Evolutionary conservation across 2,797 vertebrate species (phyloP).

Genomic region (Antrozous pallidus): DNA sequence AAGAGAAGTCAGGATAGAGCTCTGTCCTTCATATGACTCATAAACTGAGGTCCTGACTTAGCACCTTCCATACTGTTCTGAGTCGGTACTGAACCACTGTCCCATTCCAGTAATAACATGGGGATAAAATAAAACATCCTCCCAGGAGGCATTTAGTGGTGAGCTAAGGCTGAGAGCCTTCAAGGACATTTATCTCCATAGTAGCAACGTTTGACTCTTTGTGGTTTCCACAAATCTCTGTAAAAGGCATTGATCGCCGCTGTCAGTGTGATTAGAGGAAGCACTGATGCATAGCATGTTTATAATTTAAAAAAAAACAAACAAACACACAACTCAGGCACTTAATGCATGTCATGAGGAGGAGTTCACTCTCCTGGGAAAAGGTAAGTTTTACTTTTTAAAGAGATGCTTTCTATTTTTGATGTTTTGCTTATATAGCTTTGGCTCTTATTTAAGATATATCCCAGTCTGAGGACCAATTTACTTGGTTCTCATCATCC

Average conservation of each 20-base stretch:
- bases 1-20: constrained; percentile 20
- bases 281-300: constrained; percentile 81
- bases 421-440: constrained; percentile 28
- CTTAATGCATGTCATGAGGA: constrained; percentile 70
- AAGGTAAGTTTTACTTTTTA: constrained; percentile 71
- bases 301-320: constrained; percentile 73
- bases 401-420: constrained; percentile 67
- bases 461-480: background rate
- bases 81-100: constrained; percentile 75
- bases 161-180: constrained; percentile 78
- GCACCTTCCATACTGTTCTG: constrained; percentile 8
- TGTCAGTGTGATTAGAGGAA: constrained; percentile 82
- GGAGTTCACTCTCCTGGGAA: constrained; percentile 62
- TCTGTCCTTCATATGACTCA: constrained; percentile 42
- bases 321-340: constrained; percentile 53
- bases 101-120: constrained; percentile 73
- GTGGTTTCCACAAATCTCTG: constrained; percentile 86
- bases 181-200: constrained; percentile 86
- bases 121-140: constrained; percentile 81
- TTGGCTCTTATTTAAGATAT: constrained; percentile 59
- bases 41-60: constrained; percentile 63
- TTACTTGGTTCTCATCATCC: background rate
- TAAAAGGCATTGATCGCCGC: constrained; percentile 85
- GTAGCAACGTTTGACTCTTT: constrained; percentile 84
- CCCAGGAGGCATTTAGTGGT: constrained; percentile 82